Base-by-base conservation (phyloP, 1,140 invertebrate species). In the Tribolium castaneum region DNA sequence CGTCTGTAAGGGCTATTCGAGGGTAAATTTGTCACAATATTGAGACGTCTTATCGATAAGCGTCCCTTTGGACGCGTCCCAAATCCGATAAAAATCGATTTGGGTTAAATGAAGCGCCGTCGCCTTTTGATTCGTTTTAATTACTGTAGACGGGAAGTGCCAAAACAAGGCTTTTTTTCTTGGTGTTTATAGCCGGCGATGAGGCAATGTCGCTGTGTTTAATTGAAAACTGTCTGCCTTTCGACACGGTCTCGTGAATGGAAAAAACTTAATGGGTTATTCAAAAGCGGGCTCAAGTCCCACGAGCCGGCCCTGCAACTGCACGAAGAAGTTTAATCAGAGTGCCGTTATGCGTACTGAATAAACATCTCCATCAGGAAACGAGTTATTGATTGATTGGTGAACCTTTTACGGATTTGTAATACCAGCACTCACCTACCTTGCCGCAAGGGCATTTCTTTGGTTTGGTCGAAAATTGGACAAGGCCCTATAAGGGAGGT, bases 361-460 rank as follows among this genome's bases (percentile, higher is more conserved):
- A 66, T 66, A 66, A 66, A 66, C 59, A 66, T 66, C 59, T 66
- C 59, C 59, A 66, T 66, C 59, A 66, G 59, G 59, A 66, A 66
- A 66, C 59, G 30, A 66, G 59, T 66, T 66, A 35, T 66, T 66
- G 59, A 66, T 66, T 35, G 59, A 66, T 9, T 12, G 25, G n/a
- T 45, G 10, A 66, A 30, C 59, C 59, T 35, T 66, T 66, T 66
- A 35, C 3, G 59, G 59, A 66, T 35, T 66, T 66, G 34, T 66
- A 52, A 52, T 66, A 52, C 16, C 0, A 25, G 22, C 30, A 66
- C 59, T 35, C 10, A 66, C 59, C 30, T 66, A 66, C 59, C 59
- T 66, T 66, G 59, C 59, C 59, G 30, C 4, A 9, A 30, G 59
- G 59, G 3, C n/a, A 54, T 39, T 66, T 66, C n/a, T 34, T 35